phyloP scores from a whole-genome alignment of 2,113 vertebrate genomes.

The Otocyon megalotis region DNA sequence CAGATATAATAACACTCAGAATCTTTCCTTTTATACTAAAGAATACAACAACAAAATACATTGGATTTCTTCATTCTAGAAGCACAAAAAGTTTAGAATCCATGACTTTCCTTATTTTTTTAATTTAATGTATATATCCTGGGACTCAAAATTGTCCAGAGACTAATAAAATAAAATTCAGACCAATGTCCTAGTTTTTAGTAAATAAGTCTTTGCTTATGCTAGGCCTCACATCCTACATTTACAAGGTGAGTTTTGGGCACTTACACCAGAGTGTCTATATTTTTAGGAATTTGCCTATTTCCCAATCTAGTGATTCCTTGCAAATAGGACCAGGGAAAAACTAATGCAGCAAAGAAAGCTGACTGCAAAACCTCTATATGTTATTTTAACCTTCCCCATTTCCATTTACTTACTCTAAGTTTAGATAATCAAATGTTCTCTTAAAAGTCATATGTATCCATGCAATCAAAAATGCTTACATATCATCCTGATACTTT shows the following conservation, averaged over 20 bases:
- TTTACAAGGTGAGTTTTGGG: not conserved
- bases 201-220: not conserved
- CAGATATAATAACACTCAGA: not conserved
- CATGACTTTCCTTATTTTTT: not conserved
- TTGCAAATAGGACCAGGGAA: not conserved
- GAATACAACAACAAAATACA: not conserved
- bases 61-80: not conserved
- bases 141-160: not conserved
- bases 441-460: constrained; percentile 2
- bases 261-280: not conserved
- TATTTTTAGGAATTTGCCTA: not conserved
- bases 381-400: constrained; percentile 47
- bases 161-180: not conserved
- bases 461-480: not conserved
- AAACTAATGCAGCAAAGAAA: not conserved
- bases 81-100: not conserved
- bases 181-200: not conserved
- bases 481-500: not conserved
- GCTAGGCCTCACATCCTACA: not conserved
- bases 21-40: constrained; percentile 24
- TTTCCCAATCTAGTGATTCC: not conserved
- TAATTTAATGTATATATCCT: not conserved
- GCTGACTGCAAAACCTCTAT: not conserved
- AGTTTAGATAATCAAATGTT: constrained; percentile 9
- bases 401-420: constrained; percentile 10